Percentiles rank a stretch among this genome's conserved stretches.
Conservation (phyloP, 2,888 invertebrate genomes). For the Caenorhabditis sp. region DNA sequence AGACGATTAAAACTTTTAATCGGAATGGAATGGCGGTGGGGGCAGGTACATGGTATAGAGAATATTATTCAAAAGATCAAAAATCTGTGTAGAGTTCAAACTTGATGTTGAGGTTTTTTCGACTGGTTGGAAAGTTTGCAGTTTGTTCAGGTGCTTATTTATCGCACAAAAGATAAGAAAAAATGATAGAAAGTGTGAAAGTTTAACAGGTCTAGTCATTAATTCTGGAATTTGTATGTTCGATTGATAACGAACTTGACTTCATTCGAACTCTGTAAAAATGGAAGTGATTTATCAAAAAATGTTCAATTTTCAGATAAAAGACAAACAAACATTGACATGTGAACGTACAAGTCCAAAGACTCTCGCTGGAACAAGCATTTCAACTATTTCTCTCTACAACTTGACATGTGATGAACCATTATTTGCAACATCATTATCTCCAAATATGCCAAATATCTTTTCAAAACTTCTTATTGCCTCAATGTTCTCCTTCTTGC, state of each 20-base stretch:
- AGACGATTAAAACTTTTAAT: neutral
- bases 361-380: slow-evolving; percentile 56
- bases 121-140: neutral
- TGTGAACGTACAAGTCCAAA: slow-evolving; percentile 63
- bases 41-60: neutral
- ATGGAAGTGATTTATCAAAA: neutral
- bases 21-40: neutral
- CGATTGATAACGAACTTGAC: neutral
- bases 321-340: slow-evolving; percentile 59
- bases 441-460: neutral
- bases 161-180: neutral
- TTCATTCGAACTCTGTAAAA: neutral
- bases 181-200: neutral
- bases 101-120: neutral
- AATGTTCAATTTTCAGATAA: slow-evolving; percentile 48
- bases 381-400: slow-evolving; percentile 58
- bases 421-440: slow-evolving; percentile 14
- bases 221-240: neutral
- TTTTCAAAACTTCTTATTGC: slow-evolving; percentile 1
- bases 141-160: neutral
- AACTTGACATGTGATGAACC: slow-evolving; percentile 47
- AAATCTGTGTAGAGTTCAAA: neutral
- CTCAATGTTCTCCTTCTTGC: slow-evolving; percentile 6
- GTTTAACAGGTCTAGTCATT: neutral
- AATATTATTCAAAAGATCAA: neutral